Base-by-base conservation (phyloP, 1,140 invertebrate genomes). In the Dendroctonus ponderosae region DNA sequence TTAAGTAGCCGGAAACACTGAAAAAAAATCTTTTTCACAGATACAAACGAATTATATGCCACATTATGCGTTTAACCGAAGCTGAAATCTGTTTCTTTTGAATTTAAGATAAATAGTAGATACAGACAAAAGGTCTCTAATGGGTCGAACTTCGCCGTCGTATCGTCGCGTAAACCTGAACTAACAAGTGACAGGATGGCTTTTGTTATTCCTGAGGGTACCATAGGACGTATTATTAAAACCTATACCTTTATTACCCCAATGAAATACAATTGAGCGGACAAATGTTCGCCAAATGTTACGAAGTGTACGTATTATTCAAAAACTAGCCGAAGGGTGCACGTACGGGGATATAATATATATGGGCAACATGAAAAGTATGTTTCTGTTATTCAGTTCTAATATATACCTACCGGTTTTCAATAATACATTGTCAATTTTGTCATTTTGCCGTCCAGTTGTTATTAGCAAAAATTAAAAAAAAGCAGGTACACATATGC, bases 231-330 rank as follows among this genome's bases (percentile, higher is more conserved):
- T 49, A 43, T 39, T 49, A 51, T 51, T 52, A 52, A 43, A 44
- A 14, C 42, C 61, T 65, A 50, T 57, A 65, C 63, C 63, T 58
- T 65, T 65, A 65, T 57, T 65, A 52, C 46, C 46, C 15, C 51
- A 67, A 67, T 56, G 61, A 61, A 40, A 41, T 7, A 67, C 65
- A 67, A 67, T 67, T 62, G 58, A 41, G 15, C n/a, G 40, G 51
- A 61, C 70, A 72, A 72, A 66, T 72, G 70, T 68, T 72, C 60
- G 66, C 71, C 71, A 72, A 72, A 72, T 72, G 71, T 70, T 72
- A 51, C 54, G 14, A 44, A 38, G 8, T 15, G 42, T 57, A 15
- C 54, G 58, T 44, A 58, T 48, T 40, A 58, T 48, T 51, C 54
- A 66, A 66, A 66, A 66, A 66, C 63, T 59, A 66, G 58, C 52